A percentile compares a stretch with the other conserved stretches of the same genome.
Evolutionary conservation across 2,113 vertebrate genomes (phyloP).

Genomic region (Turdus rufiventris): DNA sequence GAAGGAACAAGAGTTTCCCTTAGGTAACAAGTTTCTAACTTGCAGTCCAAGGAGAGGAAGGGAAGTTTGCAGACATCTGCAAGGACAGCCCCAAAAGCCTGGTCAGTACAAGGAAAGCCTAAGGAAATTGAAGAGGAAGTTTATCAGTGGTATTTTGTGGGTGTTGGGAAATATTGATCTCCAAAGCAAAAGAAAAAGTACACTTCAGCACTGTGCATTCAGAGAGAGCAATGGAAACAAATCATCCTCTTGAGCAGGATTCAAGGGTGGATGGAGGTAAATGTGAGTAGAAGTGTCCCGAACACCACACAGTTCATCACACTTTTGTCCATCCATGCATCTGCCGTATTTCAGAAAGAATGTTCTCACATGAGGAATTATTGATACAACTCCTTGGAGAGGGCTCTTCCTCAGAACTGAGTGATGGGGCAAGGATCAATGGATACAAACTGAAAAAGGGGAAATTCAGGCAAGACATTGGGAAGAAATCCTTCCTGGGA

Average conservation of each 20-base stretch:
- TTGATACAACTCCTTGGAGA: background rate
- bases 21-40: background rate
- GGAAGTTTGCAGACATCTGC: background rate
- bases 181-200: background rate
- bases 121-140: background rate
- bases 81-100: background rate
- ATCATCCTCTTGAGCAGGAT: background rate
- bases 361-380: background rate
- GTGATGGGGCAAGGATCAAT: background rate
- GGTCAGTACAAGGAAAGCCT: background rate
- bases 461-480: background rate
- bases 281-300: background rate
- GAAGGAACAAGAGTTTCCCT: background rate
- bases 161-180: background rate
- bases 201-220: background rate
- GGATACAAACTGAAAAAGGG: background rate
- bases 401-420: background rate
- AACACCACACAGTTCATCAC: background rate
- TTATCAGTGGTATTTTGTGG: background rate
- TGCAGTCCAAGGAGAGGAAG: background rate
- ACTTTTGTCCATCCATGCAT: background rate
- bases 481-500: background rate
- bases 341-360: background rate
- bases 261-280: background rate
- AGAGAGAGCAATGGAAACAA: background rate